phyloP scores from a whole-genome alignment of 2,797 vertebrate genomes.

The Emys orbicularis region DNA sequence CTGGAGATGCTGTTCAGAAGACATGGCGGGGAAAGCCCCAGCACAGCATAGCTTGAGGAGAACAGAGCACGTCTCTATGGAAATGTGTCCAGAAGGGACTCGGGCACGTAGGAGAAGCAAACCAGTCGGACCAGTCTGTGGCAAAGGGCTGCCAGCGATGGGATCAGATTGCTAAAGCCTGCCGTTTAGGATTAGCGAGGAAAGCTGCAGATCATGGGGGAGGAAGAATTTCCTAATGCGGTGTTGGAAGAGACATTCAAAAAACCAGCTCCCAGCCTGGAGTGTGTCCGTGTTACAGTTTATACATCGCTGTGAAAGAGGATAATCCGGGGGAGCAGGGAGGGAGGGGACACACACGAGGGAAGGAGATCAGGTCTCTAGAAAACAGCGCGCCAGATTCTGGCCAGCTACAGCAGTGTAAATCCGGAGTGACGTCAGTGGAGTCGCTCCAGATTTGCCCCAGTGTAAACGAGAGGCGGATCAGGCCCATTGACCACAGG shows the following conservation, averaged over 20 bases:
- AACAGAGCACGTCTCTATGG: neutral
- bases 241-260: neutral
- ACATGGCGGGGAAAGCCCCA: neutral
- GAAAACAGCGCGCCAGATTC: neutral
- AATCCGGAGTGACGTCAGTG: neutral
- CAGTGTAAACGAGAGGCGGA: neutral
- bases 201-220: neutral
- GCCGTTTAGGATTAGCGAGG: constrained; percentile 27
- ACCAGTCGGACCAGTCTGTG: constrained; percentile 54
- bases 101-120: constrained; percentile 16
- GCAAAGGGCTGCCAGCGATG: neutral
- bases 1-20: too few relatives aligned
- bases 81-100: constrained; percentile 38
- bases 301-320: neutral
- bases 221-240: neutral
- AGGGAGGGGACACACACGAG: neutral
- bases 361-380: neutral
- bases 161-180: constrained; percentile 46
- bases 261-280: neutral
- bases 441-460: neutral
- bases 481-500: neutral
- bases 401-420: too few relatives aligned
- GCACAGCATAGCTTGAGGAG: neutral
- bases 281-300: too few relatives aligned
- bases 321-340: neutral